Conservation (phyloP, 2,888 invertebrate species). For the Andricus quercusramuli region DNA sequence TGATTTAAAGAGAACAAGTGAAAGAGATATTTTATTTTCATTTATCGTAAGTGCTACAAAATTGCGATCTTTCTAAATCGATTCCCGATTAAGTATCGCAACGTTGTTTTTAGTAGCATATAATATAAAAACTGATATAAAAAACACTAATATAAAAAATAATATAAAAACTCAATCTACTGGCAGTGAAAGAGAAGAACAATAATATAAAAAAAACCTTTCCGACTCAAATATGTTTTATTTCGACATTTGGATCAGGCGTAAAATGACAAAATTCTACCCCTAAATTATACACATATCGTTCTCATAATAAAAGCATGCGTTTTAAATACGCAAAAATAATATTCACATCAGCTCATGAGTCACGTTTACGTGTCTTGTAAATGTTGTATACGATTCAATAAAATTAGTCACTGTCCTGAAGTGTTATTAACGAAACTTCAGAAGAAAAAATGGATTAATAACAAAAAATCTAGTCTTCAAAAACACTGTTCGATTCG, state of each 20-base stretch:
- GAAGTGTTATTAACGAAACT: neutral
- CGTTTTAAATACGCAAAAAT: conserved; percentile 30
- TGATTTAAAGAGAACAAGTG: too few relatives aligned
- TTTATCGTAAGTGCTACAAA: too few relatives aligned
- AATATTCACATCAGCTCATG: conserved; percentile 32
- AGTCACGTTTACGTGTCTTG: conserved; percentile 1
- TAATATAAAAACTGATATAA: too few relatives aligned
- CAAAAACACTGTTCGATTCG: neutral
- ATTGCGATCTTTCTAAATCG: too few relatives aligned
- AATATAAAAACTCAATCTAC: too few relatives aligned
- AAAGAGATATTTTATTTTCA: too few relatives aligned
- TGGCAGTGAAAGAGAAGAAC: too few relatives aligned
- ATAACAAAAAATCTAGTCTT: neutral
- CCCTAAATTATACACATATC: conserved; percentile 22
- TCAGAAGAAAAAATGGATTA: conserved; percentile 10
- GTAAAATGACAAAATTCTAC: conserved; percentile 16
- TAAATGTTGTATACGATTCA: conserved; percentile 6
- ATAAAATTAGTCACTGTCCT: conserved; percentile 13
- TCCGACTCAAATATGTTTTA: conserved; percentile 22
- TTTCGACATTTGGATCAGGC: conserved; percentile 23
- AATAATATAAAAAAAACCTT: neutral
- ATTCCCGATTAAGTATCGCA: too few relatives aligned
- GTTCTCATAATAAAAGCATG: conserved; percentile 30
- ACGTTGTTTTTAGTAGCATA: too few relatives aligned
- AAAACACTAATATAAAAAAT: too few relatives aligned